A percentile compares a stretch with the other conserved stretches of the same genome.
Evolutionary conservation across 2,113 vertebrate genomes (phyloP).

Genomic region (Sebastes fasciatus): DNA sequence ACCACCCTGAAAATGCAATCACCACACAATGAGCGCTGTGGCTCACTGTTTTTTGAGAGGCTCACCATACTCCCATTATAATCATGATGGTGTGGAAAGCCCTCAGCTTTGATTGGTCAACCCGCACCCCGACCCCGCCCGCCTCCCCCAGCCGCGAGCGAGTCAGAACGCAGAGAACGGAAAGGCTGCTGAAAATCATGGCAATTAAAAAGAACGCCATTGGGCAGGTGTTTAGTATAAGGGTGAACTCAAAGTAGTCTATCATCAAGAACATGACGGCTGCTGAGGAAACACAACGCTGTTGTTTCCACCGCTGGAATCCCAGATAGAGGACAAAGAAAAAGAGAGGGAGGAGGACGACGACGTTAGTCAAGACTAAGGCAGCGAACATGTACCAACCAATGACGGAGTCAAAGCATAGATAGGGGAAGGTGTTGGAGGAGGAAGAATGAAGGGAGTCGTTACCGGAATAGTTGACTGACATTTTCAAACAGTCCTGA

Average conservation of each 20-base stretch:
- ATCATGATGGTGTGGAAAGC: no score
- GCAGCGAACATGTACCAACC: rapidly evolving
- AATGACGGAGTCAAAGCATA: neutral
- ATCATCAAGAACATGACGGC: rapidly evolving
- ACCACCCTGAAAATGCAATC: rapidly evolving
- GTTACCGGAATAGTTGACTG: neutral
- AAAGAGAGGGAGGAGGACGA: neutral
- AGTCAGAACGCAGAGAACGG: no score
- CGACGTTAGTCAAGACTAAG: rapidly evolving
- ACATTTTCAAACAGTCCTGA: neutral
- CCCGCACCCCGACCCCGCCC: no score
- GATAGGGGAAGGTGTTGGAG: no score
- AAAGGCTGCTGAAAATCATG: no score
- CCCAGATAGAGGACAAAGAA: neutral
- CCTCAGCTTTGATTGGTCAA: no score
- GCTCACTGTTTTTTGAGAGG: no score
- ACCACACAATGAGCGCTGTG: rapidly evolving
- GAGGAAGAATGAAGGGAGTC: neutral
- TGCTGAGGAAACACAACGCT: neutral
- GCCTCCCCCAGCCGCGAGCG: no score
- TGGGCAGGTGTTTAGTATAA: rapidly evolving
- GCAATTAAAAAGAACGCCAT: neutral
- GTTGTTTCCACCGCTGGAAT: neutral
- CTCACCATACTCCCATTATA: no score
- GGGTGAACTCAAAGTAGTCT: rapidly evolving